phyloP scores from a whole-genome alignment of 2,888 invertebrate species.

The Apotomis capreana region DNA sequence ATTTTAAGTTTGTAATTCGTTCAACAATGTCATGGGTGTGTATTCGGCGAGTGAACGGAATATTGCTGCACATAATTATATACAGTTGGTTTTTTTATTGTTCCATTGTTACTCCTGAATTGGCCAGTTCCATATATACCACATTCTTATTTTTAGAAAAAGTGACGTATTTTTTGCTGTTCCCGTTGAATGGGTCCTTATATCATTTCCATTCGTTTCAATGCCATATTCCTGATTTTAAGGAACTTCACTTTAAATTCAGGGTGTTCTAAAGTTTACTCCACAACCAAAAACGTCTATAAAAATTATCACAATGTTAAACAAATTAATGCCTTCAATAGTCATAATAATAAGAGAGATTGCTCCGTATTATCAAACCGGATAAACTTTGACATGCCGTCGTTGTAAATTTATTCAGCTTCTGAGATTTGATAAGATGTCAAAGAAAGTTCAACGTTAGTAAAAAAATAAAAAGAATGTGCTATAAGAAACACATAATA shows the following conservation, averaged over 20 bases:
- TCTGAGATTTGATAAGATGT: conserved; percentile 3
- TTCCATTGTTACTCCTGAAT: too few species aligned
- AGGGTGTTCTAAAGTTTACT: conserved; percentile 1
- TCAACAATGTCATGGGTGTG: not conserved
- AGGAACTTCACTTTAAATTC: not conserved
- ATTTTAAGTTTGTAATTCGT: not conserved
- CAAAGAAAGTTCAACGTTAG: not conserved
- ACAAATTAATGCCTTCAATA: conserved; percentile 30
- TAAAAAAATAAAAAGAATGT: too few species aligned
- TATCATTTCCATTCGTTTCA: too few species aligned
- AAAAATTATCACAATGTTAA: conserved; percentile 28
- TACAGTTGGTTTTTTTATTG: too few species aligned
- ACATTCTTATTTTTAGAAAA: too few species aligned
- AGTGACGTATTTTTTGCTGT: too few species aligned
- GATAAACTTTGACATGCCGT: conserved; percentile 44
- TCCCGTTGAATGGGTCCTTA: too few species aligned
- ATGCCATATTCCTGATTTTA: too few species aligned
- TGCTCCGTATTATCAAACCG: conserved; percentile 15
- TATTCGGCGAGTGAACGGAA: too few species aligned
- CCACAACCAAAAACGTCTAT: conserved; percentile 17
- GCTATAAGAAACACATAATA: too few species aligned
- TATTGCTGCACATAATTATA: too few species aligned
- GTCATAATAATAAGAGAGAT: conserved; percentile 35
- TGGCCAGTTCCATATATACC: too few species aligned
- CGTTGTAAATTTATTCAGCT: conserved; percentile 18